Conservation (phyloP, 2,113 vertebrate species). For the Sula dactylatra region DNA sequence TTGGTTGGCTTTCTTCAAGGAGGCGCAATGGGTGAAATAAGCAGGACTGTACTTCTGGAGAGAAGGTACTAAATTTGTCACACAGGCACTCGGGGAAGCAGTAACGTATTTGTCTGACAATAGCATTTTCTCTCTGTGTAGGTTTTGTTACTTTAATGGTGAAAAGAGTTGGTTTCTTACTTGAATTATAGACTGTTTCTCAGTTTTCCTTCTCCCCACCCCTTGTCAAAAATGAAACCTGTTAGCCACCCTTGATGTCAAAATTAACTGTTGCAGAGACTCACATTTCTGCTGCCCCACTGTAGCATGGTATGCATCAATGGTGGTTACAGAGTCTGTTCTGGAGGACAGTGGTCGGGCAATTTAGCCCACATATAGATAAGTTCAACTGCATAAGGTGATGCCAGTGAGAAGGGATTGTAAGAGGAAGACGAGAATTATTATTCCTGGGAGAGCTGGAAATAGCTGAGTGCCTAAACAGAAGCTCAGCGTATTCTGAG, state of each 20-base stretch:
- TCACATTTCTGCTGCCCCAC: neutral
- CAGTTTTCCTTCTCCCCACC: neutral
- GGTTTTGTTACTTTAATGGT: neutral
- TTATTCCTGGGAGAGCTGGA: neutral
- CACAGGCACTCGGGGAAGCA: neutral
- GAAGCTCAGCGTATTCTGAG: neutral
- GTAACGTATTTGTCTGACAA: neutral
- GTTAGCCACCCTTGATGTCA: neutral
- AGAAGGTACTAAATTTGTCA: neutral
- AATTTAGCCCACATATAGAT: accelerated
- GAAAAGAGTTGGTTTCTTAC: neutral
- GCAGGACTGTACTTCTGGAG: neutral
- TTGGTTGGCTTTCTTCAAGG: neutral
- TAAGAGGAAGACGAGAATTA: neutral
- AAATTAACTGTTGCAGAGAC: neutral
- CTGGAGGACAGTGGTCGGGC: neutral
- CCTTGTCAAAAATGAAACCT: neutral
- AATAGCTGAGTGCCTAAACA: neutral
- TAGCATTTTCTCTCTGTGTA: neutral
- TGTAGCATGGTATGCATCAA: neutral
- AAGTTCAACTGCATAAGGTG: neutral
- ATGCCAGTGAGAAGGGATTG: neutral
- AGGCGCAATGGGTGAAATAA: neutral
- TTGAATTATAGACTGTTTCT: neutral
- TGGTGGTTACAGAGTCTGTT: neutral